Conservation (phyloP, 2,888 invertebrate species). For the Eubasilissa splendida region DNA sequence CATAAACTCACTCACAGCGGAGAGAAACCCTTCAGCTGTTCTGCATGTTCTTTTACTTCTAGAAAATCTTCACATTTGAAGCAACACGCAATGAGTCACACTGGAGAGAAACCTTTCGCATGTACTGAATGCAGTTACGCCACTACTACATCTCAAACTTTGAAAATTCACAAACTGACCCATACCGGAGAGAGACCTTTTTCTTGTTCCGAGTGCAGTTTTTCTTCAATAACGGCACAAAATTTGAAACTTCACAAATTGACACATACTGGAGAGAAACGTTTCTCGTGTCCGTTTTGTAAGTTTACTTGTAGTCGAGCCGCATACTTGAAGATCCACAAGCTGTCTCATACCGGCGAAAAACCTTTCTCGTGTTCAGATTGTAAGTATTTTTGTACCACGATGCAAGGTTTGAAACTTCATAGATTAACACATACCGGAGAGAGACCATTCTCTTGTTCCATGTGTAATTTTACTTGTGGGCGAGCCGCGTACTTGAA, state of each 20-base stretch:
- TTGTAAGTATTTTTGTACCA: not conserved
- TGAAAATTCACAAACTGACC: not conserved
- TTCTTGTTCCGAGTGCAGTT: not conserved
- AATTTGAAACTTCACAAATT: not conserved
- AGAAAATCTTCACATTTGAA: too few relatives aligned
- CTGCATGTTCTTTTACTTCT: not conserved
- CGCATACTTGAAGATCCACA: not conserved
- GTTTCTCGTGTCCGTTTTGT: not conserved
- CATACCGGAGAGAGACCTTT: slow-evolving; percentile 1
- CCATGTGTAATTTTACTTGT: not conserved
- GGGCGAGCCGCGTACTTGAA: not conserved
- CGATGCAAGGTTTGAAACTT: not conserved
- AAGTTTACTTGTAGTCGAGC: not conserved
- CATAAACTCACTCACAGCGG: slow-evolving; percentile 2
- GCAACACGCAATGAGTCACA: not conserved
- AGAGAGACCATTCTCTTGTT: slow-evolving; percentile 11
- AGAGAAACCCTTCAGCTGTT: not conserved
- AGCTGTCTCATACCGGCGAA: not conserved
- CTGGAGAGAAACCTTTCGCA: not conserved
- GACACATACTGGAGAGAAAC: slow-evolving; percentile 5
- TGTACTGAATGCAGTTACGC: slow-evolving; percentile 1
- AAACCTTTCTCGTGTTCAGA: slow-evolving; percentile 6
- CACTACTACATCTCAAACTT: not conserved
- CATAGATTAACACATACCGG: not conserved
- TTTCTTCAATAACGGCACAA: not conserved